Percentiles rank a stretch among this genome's conserved stretches.
These are phyloP conservation scores for Oncorhynchus masou DNA, from an alignment of 2,113 vertebrate genomes.

Conservation along the genomic window DNA sequence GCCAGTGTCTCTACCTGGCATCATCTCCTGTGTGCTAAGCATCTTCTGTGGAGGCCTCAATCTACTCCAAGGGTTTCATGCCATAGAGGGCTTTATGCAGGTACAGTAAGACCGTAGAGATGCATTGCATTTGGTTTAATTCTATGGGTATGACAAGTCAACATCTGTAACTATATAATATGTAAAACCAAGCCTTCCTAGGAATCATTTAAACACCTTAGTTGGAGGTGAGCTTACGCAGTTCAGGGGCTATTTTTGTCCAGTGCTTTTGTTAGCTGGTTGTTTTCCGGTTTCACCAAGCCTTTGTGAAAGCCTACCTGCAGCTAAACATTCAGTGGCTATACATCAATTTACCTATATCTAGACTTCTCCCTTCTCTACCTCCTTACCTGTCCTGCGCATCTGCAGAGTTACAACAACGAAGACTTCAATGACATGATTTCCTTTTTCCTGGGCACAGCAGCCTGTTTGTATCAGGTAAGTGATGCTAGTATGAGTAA, in stretches of 20 bases:
- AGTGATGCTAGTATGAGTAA: slow-evolving; percentile 54
- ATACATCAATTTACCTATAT: background rate
- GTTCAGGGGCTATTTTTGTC: no score
- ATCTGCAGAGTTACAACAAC: slow-evolving; percentile 76
- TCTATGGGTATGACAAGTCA: no score
- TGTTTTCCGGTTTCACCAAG: no score
- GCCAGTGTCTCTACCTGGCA: slow-evolving; percentile 83
- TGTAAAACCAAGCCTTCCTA: no score
- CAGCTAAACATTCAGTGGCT: no score
- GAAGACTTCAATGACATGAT: slow-evolving; percentile 94
- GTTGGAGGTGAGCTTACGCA: no score
- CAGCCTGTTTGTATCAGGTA: slow-evolving; percentile 98
- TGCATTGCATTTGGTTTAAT: no score
- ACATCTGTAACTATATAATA: no score
- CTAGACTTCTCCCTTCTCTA: background rate
- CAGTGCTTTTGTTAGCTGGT: no score
- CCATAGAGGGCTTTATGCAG: slow-evolving; percentile 95
- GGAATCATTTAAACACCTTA: no score
- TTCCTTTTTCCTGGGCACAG: slow-evolving; percentile 95
- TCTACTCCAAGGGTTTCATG: slow-evolving; percentile 95
- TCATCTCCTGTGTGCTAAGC: slow-evolving; percentile 91
- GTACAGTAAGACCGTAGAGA: slow-evolving; percentile 58
- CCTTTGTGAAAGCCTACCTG: no score
- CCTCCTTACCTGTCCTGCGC: background rate
- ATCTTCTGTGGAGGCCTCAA: slow-evolving; percentile 92